Percentiles rank a stretch among this genome's conserved stretches.
These are phyloP conservation scores for Phocides pigmalion DNA, from an alignment of 1,140 invertebrate genomes.

Conservation along the genomic window DNA sequence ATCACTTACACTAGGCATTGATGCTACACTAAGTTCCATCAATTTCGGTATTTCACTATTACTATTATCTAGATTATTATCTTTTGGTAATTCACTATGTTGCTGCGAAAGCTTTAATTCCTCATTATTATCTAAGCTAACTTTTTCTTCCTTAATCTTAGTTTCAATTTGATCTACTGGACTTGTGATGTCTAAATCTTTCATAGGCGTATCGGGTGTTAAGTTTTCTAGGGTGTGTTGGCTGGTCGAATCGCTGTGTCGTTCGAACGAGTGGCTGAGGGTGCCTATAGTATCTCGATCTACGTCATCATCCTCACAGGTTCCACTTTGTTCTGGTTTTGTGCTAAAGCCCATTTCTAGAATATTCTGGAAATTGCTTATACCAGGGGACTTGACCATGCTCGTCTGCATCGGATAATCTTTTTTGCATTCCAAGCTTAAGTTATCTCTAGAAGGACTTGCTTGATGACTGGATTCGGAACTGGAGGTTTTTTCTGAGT, in stretches of 20 bases:
- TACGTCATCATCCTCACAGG: slow-evolving; percentile 60
- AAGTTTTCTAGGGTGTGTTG: slow-evolving; percentile 75
- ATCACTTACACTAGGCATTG: slow-evolving; percentile 76
- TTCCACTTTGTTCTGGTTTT: slow-evolving; percentile 44
- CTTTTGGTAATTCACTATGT: slow-evolving; percentile 71
- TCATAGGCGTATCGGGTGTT: slow-evolving; percentile 71
- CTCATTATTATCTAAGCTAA: slow-evolving; percentile 42
- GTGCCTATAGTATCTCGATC: slow-evolving; percentile 74
- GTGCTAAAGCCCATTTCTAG: slow-evolving; percentile 60
- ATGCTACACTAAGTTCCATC: slow-evolving; percentile 72
- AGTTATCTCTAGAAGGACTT: slow-evolving; percentile 79
- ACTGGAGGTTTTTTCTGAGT: slow-evolving; percentile 85
- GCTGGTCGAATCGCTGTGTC: slow-evolving; percentile 71
- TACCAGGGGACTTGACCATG: slow-evolving; percentile 77
- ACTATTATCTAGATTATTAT: slow-evolving; percentile 64
- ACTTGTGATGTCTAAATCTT: slow-evolving; percentile 56
- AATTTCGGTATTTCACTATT: slow-evolving; percentile 68
- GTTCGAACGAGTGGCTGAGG: slow-evolving; percentile 76
- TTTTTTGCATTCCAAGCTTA: slow-evolving; percentile 75
- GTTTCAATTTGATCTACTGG: slow-evolving; percentile 41
- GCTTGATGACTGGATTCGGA: slow-evolving; percentile 85
- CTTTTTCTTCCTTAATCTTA: slow-evolving; percentile 40
- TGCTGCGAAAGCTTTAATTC: slow-evolving; percentile 41
- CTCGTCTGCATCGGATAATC: slow-evolving; percentile 72
- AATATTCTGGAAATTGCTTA: slow-evolving; percentile 76